Percentiles rank a stretch among this genome's conserved stretches.
Evolutionary conservation across 1,140 invertebrate species (phyloP).

Genomic region (Drosophila busckii): DNA sequence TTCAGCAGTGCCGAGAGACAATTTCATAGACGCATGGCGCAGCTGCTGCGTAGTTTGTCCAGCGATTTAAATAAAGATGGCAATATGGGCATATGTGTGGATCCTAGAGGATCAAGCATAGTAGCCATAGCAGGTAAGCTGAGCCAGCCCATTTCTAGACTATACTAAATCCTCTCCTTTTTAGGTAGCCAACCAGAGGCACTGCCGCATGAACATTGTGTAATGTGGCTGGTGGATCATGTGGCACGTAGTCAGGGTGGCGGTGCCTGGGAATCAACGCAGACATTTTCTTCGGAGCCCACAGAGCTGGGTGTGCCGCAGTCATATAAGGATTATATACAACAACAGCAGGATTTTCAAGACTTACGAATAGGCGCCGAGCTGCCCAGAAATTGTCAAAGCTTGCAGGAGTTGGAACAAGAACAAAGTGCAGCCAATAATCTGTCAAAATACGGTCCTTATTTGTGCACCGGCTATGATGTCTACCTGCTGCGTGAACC

Average conservation of each 20-base stretch:
- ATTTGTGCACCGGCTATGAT: slow-evolving; percentile 94
- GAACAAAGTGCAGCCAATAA: slow-evolving; percentile 42
- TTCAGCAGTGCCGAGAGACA: slow-evolving; percentile 84
- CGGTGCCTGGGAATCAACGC: slow-evolving; percentile 83
- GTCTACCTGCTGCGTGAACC: slow-evolving; percentile 91
- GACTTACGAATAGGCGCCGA: slow-evolving; percentile 70
- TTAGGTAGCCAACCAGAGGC: too few relatives aligned
- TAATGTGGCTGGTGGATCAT: slow-evolving; percentile 91
- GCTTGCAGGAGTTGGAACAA: slow-evolving; percentile 30
- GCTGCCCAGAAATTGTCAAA: slow-evolving; percentile 10
- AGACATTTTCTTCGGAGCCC: too few relatives aligned
- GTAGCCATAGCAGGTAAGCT: slow-evolving; percentile 84
- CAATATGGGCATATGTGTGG: slow-evolving; percentile 84
- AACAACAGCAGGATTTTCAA: slow-evolving; percentile 25
- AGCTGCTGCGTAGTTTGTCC: slow-evolving; percentile 36
- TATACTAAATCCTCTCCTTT: too few relatives aligned
- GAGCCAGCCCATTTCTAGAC: too few relatives aligned
- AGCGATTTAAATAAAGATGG: slow-evolving; percentile 58
- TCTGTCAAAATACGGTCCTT: slow-evolving; percentile 82
- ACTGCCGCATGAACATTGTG: slow-evolving; percentile 91
- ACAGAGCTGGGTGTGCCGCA: slow-evolving; percentile 46
- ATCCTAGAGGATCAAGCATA: slow-evolving; percentile 82
- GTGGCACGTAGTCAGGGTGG: slow-evolving; percentile 90
- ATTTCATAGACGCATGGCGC: slow-evolving; percentile 83
- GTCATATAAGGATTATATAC: slow-evolving; percentile 49